Evolutionary conservation across 2,113 vertebrate genomes (phyloP), one percentile per base, ranked within the genome.

Genomic region (Pelmatolapia mariae): DNA sequence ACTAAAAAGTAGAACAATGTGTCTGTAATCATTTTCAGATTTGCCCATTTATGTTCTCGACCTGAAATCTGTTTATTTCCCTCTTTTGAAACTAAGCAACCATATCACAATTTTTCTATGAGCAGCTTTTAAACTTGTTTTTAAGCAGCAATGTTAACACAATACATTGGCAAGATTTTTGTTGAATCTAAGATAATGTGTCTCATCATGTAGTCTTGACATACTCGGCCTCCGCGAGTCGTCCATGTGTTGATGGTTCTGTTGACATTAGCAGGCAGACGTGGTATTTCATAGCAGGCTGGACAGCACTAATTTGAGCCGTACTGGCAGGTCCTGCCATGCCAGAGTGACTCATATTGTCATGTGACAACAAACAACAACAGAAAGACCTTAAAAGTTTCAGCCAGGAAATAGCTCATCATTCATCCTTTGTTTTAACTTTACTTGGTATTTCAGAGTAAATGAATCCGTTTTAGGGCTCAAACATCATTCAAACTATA

Each of bases 201-300:
- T 80, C 43, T 79, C 53, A 18, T 57, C 11, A 4, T 68, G 80
- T 12, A 52, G 53, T 66, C 80, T 19, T 4, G 19, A 36, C 24
- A 82, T 4, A 18, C 6, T 80, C 8, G 0, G 1, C 0, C 71
- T 53, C 19, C n/a, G 3, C 45, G 24, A 53, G 66, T 33, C 81
- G 54, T 29, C 52, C 7, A 3, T 22, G 22, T 50, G 43, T 16
- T 84, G 86, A 86, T 61, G 38, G 45, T 71, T 66, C 18, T 81
- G 86, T 86, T 89, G 68, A 29, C 50, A 79, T 91, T 89, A 81
- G 80, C 85, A 66, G 40, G 36, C 29, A 78, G 19, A 16, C 52
- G 6, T 40, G 40, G 73, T 66, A 88, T 94, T 94, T 92, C 89
- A 86, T 91, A 87, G 53, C 12, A 45, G 40, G 33, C 24, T 85